These are phyloP conservation scores for Sebastiscus tertius DNA, from an alignment of 2,797 vertebrate species.

Conservation along the genomic window DNA sequence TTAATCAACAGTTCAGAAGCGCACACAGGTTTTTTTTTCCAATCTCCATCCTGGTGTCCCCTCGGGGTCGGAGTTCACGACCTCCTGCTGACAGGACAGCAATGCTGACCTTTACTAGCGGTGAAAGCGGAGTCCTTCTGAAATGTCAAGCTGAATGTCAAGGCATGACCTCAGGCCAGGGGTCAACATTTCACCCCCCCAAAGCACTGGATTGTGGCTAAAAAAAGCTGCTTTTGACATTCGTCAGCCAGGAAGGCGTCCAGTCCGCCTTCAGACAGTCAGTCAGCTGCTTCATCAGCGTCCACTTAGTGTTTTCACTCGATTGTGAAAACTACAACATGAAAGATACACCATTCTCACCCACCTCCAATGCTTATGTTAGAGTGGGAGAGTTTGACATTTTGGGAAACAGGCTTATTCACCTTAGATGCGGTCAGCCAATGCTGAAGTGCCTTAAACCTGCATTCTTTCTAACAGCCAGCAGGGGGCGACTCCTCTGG, in stretches of 20 bases:
- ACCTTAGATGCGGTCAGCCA: too few species aligned
- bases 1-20: neutral
- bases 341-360: neutral
- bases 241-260: neutral
- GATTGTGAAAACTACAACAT: neutral
- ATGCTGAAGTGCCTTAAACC: too few species aligned
- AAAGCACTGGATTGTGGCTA: constrained; percentile 16
- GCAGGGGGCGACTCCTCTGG: too few species aligned
- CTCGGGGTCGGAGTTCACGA: constrained; percentile 47
- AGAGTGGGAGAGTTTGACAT: neutral
- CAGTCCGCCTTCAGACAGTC: neutral
- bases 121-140: constrained; percentile 55
- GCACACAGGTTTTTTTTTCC: neutral
- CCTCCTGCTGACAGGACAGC: constrained; percentile 65
- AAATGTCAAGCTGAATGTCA: constrained; percentile 82
- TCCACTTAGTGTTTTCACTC: neutral
- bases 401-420: neutral
- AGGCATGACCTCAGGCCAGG: constrained; percentile 44
- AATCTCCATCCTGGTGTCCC: neutral
- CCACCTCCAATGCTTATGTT: neutral
- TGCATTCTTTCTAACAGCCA: too few species aligned
- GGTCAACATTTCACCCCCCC: constrained; percentile 30
- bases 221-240: constrained; percentile 51
- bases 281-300: neutral
- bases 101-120: constrained; percentile 60